phyloP scores from a whole-genome alignment of 2,888 invertebrate species.

The Drosophila atripex region DNA sequence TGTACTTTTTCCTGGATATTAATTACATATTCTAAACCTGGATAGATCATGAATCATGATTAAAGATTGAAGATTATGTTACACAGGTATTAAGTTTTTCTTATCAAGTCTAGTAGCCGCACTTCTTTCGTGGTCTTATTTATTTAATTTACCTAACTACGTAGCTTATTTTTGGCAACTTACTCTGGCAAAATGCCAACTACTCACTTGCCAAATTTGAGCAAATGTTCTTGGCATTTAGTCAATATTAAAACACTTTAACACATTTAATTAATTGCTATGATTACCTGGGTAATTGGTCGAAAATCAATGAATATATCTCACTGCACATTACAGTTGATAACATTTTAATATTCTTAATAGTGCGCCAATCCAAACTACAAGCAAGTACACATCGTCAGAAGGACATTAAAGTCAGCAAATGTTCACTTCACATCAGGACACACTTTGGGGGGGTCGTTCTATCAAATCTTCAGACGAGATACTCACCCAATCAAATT shows the following conservation, averaged over 20 bases:
- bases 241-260: not conserved
- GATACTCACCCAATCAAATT: constrained; percentile 64
- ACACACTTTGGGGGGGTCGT: constrained; percentile 19
- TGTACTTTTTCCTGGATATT: no score
- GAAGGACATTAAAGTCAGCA: constrained; percentile 1
- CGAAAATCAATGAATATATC: not conserved
- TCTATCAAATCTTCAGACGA: constrained; percentile 35
- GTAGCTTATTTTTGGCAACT: not conserved
- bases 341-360: not conserved
- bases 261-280: not conserved
- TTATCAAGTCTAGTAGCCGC: no score
- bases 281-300: not conserved
- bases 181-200: not conserved
- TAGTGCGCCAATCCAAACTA: constrained; percentile 1
- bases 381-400: constrained; percentile 5
- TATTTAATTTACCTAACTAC: not conserved
- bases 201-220: not conserved
- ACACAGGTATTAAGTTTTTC: no score
- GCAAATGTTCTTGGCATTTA: not conserved
- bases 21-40: no score
- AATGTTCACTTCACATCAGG: constrained; percentile 20
- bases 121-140: not conserved
- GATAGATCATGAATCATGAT: no score
- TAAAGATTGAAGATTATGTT: no score
- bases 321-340: not conserved